phyloP scores from a whole-genome alignment of 2,797 vertebrate genomes.

The Australoheros facetus region DNA sequence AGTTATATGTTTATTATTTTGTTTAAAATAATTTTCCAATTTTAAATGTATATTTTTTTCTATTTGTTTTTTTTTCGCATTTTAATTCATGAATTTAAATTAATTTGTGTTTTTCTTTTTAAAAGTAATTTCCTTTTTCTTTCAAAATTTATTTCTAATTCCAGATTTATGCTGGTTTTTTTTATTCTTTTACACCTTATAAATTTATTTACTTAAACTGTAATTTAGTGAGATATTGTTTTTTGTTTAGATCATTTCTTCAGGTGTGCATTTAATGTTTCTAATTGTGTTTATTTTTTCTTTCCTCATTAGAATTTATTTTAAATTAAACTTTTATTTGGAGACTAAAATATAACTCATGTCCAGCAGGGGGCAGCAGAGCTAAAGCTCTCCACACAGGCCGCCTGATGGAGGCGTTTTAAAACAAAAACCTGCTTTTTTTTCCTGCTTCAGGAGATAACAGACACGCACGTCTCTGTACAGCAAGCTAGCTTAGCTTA shows the following conservation, averaged over 20 bases:
- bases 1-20: too few relatives aligned
- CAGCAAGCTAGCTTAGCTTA: neutral
- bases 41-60: neutral
- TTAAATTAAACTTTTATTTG: neutral
- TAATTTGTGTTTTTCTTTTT: neutral
- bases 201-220: too few relatives aligned
- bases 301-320: neutral
- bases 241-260: neutral
- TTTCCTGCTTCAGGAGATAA: neutral
- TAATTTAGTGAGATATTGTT: neutral
- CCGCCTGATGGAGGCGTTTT: neutral
- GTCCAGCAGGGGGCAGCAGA: slow-evolving; percentile 20
- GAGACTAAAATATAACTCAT: neutral
- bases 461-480: neutral
- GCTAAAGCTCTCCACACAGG: neutral
- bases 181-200: neutral
- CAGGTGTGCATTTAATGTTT: neutral
- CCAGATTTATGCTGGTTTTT: neutral
- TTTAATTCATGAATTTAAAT: neutral
- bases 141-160: neutral
- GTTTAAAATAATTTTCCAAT: neutral
- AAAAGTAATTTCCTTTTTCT: too few relatives aligned
- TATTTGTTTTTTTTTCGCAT: neutral
- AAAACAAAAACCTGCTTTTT: neutral
- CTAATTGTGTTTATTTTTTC: neutral